Percentiles rank a stretch among this genome's conserved stretches.
Evolutionary conservation across 2,113 vertebrate species (phyloP).

Genomic region (Xenotilapia caudafasciata): DNA sequence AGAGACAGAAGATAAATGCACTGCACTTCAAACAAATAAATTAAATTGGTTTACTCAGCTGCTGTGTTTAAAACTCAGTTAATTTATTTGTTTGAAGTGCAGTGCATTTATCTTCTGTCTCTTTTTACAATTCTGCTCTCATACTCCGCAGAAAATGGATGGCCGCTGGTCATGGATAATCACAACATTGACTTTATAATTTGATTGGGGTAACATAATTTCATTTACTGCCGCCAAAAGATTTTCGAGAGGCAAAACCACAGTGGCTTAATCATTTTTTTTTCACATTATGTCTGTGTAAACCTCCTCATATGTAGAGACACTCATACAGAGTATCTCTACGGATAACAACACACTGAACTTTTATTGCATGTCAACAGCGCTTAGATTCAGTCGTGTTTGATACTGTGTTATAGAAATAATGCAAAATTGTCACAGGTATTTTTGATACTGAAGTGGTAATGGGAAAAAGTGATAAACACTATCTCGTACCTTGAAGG

Average conservation of each 20-base stretch:
- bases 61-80: background rate
- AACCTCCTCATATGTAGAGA: background rate
- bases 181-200: slow-evolving; percentile 9
- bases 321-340: background rate
- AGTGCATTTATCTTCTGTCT: background rate
- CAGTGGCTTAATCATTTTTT: background rate
- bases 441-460: background rate
- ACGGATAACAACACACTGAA: background rate
- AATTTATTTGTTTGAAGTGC: background rate
- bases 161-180: background rate
- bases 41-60: background rate
- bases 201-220: background rate
- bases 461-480: background rate
- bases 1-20: no score
- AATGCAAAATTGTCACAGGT: background rate
- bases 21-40: no score
- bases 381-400: background rate
- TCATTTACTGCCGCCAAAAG: background rate
- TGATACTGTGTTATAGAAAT: background rate
- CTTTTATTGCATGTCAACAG: background rate
- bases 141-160: background rate
- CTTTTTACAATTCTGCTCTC: background rate
- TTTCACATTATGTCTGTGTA: background rate
- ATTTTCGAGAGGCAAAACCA: background rate
- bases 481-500: slow-evolving; percentile 78